Evolutionary conservation across 2,888 invertebrate species (phyloP).

Genomic region (Hydriomena furcata): DNA sequence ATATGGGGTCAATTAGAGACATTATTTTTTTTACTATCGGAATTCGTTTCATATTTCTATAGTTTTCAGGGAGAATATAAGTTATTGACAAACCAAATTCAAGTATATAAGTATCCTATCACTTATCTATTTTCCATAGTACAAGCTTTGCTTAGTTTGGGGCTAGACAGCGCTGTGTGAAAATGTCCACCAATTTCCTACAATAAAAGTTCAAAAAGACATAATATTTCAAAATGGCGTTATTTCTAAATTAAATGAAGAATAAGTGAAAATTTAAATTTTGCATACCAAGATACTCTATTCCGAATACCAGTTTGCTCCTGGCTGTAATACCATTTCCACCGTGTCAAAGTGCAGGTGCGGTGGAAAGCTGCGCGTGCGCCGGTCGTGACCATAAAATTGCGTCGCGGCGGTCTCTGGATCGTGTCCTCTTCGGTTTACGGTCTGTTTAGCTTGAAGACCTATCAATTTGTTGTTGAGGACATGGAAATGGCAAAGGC

Average conservation of each 20-base stretch:
- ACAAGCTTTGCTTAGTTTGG: too few relatives aligned
- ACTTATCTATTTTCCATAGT: too few relatives aligned
- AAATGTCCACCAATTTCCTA: too few relatives aligned
- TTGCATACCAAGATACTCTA: not conserved
- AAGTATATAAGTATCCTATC: too few relatives aligned
- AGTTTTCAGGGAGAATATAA: too few relatives aligned
- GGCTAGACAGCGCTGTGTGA: too few relatives aligned
- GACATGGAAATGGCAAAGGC: not conserved
- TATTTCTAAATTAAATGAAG: too few relatives aligned
- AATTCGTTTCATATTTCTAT: too few relatives aligned
- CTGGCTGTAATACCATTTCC: constrained; percentile 18
- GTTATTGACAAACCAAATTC: too few relatives aligned
- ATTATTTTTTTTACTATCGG: not conserved
- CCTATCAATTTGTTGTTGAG: constrained; percentile 20
- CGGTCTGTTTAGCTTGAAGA: constrained; percentile 14
- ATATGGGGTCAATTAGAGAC: constrained; percentile 1
- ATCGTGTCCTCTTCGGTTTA: constrained; percentile 18
- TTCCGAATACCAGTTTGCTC: not conserved
- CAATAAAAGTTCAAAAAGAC: too few relatives aligned
- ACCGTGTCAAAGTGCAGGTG: constrained; percentile 64
- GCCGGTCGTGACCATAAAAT: constrained; percentile 36
- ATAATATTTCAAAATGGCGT: too few relatives aligned
- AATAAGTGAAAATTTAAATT: not conserved
- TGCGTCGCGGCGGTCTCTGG: constrained; percentile 24
- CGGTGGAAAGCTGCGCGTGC: constrained; percentile 58